Evolutionary conservation across 1,140 invertebrate species (phyloP).

Genomic region (silkworm (Bombyx mori)): ASM3026992v2 NC_085130.1:11174001-11174500

Average conservation of each 20-base stretch:
- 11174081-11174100: conserved; percentile 55
- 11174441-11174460: background rate
- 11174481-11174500: conserved; percentile 1
- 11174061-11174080: conserved; percentile 45
- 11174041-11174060: conserved; percentile 37
- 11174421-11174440: too few relatives aligned
- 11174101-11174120: conserved; percentile 35
- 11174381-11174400: too few relatives aligned
- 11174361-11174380: conserved; percentile 3
- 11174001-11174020: conserved; percentile 21
- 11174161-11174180: conserved; percentile 7
- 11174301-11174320: conserved; percentile 17
- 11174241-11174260: conserved; percentile 53
- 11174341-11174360: background rate
- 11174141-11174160: conserved; percentile 17
- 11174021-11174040: conserved; percentile 8
- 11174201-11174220: background rate
- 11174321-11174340: background rate
- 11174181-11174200: background rate
- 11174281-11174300: conserved; percentile 29
- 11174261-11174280: conserved; percentile 48
- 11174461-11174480: too few relatives aligned
- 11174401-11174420: too few relatives aligned
- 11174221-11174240: conserved; percentile 46
- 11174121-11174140: conserved; percentile 11